Conservation (phyloP, 53 echinoderm and acorn worm genomes). For the Astropecten irregularis region DNA sequence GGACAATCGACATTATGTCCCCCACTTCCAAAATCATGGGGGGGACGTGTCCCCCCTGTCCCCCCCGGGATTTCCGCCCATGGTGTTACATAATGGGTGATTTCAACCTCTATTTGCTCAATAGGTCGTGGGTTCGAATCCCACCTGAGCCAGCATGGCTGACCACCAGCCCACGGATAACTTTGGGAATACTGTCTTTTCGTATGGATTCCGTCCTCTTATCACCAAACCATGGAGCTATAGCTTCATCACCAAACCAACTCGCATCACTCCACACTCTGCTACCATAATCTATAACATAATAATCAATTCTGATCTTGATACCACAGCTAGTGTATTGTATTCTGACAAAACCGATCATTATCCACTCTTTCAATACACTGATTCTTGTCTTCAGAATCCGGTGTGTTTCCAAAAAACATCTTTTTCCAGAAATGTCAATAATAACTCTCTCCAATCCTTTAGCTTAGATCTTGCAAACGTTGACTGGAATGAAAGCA, state of each 20-base stretch:
- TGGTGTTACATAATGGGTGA: too few species aligned
- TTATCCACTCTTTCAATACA: conserved; percentile 2
- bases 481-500: neutral
- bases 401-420: neutral
- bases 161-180: conserved; percentile 21
- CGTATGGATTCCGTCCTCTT: neutral
- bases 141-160: too few species aligned
- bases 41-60: too few species aligned
- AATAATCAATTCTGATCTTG: too few species aligned
- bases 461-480: conserved; percentile 1
- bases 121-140: too few species aligned
- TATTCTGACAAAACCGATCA: conserved; percentile 5
- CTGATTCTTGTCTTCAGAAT: neutral
- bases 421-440: neutral
- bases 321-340: too few species aligned
- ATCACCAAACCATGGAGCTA: neutral
- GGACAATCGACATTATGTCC: too few species aligned
- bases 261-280: neutral
- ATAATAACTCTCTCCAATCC: too few species aligned
- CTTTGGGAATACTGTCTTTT: neutral
- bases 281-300: neutral
- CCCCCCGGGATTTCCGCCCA: too few species aligned
- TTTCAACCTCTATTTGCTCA: too few species aligned
- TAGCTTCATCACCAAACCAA: too few species aligned
- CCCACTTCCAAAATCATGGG: too few species aligned